These are phyloP conservation scores for Nephrotoma flavescens DNA, from an alignment of 2,888 invertebrate genomes.

Conservation along the genomic window DNA sequence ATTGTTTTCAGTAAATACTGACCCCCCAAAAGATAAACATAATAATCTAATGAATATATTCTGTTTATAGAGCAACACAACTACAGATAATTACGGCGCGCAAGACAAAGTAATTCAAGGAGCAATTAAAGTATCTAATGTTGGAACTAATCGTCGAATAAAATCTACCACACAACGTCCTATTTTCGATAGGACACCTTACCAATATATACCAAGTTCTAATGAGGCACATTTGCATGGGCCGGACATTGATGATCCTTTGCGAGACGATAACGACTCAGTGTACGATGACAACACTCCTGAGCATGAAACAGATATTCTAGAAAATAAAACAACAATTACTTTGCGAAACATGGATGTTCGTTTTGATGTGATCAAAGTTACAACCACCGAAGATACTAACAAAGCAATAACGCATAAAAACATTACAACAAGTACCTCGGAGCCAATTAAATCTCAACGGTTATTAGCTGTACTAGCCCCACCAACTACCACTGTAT, in stretches of 20 bases:
- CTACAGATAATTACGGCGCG: not conserved
- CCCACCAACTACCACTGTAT: not conserved
- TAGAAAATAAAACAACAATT: not conserved
- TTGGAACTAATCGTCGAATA: not conserved
- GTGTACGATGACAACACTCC: not conserved
- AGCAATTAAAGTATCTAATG: not conserved
- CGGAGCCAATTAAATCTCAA: not conserved
- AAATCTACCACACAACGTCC: not conserved
- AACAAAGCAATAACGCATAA: not conserved
- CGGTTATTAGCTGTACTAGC: not conserved
- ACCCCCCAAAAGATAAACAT: not conserved
- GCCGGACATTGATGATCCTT: not conserved
- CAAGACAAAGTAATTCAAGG: not conserved
- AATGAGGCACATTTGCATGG: not conserved
- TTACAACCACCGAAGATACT: not conserved
- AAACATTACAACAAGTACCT: not conserved
- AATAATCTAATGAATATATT: not conserved
- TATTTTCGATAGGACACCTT: not conserved
- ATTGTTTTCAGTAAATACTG: not conserved
- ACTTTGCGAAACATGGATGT: not conserved
- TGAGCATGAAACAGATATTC: not conserved
- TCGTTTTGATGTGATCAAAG: not conserved
- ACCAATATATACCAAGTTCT: not conserved
- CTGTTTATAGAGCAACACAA: not conserved
- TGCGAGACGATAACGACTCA: not conserved